Percentiles rank a stretch among this genome's conserved stretches.
phyloP scores from a whole-genome alignment of 2,113 vertebrate species.

The Euleptes europaea region DNA sequence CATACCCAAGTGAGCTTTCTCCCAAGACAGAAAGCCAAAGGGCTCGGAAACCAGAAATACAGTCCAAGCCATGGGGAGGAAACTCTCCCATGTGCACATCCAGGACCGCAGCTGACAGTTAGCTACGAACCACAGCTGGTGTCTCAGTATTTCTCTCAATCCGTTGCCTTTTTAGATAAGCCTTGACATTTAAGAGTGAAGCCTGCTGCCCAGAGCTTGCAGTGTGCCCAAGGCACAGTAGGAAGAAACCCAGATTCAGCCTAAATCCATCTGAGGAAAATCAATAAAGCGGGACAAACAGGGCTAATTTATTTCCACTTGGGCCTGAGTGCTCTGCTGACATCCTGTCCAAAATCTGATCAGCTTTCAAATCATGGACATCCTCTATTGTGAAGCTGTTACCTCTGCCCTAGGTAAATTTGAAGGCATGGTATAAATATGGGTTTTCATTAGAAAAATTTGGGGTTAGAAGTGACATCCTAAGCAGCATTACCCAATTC shows the following conservation, averaged over 20 bases:
- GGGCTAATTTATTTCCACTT: background rate
- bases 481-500: no score
- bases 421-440: background rate
- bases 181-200: background rate
- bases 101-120: background rate
- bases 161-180: background rate
- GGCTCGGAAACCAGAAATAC: background rate
- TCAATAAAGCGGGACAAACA: background rate
- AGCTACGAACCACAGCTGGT: background rate
- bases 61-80: background rate
- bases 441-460: background rate
- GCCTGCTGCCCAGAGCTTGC: background rate
- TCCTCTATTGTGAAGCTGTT: background rate
- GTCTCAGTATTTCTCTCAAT: background rate
- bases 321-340: background rate
- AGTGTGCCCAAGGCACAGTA: background rate
- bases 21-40: background rate
- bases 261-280: background rate
- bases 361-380: background rate
- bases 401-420: background rate
- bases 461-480: background rate
- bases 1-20: background rate
- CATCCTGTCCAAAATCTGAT: background rate
- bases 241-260: background rate
- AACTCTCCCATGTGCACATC: background rate